Conservation (phyloP, 2,888 invertebrate genomes). For the Aethes cnicana region DNA sequence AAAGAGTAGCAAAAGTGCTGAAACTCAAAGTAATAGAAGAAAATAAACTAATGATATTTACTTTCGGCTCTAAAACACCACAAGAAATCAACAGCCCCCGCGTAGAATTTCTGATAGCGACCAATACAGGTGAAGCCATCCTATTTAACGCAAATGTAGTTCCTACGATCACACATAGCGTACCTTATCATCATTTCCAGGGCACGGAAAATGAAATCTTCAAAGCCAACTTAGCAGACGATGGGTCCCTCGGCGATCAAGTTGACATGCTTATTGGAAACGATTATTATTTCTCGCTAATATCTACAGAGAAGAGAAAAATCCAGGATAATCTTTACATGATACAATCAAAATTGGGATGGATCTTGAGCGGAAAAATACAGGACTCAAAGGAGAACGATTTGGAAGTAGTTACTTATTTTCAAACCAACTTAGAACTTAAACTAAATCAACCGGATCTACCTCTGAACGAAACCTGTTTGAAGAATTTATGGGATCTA, state of each 20-base stretch:
- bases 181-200: background rate
- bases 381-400: background rate
- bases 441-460: background rate
- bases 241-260: background rate
- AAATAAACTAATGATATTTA: background rate
- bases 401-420: background rate
- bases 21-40: background rate
- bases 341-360: background rate
- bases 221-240: background rate
- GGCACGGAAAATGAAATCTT: background rate
- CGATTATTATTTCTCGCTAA: conserved; percentile 1
- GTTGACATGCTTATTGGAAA: conserved; percentile 1
- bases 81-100: background rate
- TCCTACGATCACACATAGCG: background rate
- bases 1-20: too few relatives aligned
- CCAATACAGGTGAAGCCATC: background rate
- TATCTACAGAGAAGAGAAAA: background rate
- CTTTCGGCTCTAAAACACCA: background rate
- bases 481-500: background rate
- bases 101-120: background rate
- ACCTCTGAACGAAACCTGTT: too few relatives aligned
- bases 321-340: background rate
- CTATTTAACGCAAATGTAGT: background rate
- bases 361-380: conserved; percentile 1
- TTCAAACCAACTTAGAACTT: background rate